Evolutionary conservation across 2,797 vertebrate species (phyloP), one percentile per base, ranked within the genome.

Genomic region (Periparus ater): DNA sequence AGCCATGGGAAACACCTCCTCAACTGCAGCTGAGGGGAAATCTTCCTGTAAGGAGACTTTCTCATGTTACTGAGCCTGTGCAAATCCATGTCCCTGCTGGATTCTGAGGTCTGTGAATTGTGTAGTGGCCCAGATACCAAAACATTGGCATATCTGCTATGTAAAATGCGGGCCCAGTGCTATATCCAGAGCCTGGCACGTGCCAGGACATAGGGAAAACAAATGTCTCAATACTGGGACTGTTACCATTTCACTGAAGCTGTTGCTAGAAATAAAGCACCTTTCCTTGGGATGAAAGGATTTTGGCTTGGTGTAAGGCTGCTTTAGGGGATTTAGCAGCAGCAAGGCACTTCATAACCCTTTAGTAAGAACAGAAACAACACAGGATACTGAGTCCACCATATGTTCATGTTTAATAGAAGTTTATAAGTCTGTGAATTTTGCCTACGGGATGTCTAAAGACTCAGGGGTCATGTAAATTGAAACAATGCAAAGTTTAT

Each of bases 401-500:
- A 93, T 96, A 96, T 97, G 96, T 93, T 97, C 80, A 22, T 89
- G 84, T 91, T 97, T 97, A 97, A 95, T 96, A 96, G 84, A 92
- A 92, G 87, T 96, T 96, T 96, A 86, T 95, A 96, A 95, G 91
- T 95, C 95, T 92, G 91, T 91, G 94, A 96, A 97, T 97, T 96
- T 97, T 93, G 96, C 97, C 96, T 96, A 32, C 13, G 91, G 96
- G 91, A 95, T 94, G 88, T 91, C 90, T 93, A 29, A 89, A 86
- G 88, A 91, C 96, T 96, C 96, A 68, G 76, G 95, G 94, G 96
- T 97, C 95, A 94, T 84, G 94, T 96, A 97, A 97, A 97, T 92
- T 91, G 92, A 97, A 96, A 95, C 87, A 96, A 96, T 95, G 91
- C 89, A 93, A 94, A 96, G 90, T 96, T 96, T 97, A 97, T 96